Percentiles rank a stretch among this genome's conserved stretches.
These are phyloP conservation scores for Cosmopolites sordidus DNA, from an alignment of 2,888 invertebrate genomes.

Conservation along the genomic window DNA sequence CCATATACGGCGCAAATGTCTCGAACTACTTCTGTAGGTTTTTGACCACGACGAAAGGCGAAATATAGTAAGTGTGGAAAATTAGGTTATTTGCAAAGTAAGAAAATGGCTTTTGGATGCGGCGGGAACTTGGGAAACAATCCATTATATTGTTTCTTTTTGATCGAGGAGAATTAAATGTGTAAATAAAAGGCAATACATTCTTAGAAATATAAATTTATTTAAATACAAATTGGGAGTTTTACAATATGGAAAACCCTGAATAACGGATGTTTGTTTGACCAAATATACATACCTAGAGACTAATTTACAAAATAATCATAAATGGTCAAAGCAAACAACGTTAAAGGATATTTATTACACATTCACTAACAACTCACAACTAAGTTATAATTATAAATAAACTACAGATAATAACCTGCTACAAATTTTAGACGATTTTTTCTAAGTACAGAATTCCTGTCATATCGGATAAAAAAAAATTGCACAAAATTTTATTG, in stretches of 20 bases:
- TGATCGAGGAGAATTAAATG: too few relatives aligned
- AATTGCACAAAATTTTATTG: conserved; percentile 24
- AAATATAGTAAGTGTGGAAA: too few relatives aligned
- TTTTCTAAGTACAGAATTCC: conserved; percentile 15
- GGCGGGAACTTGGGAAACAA: too few relatives aligned
- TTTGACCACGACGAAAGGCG: too few relatives aligned
- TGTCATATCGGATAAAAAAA: conserved; percentile 20
- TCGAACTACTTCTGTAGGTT: too few relatives aligned
- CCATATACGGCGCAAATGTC: too few relatives aligned
- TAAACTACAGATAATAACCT: conserved; percentile 38
- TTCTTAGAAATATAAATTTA: conserved; percentile 48
- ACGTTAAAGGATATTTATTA: conserved; percentile 34
- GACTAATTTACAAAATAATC: conserved; percentile 38
- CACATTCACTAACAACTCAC: conserved; percentile 41
- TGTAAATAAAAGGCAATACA: neutral
- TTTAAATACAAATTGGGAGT: conserved; percentile 48
- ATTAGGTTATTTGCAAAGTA: too few relatives aligned
- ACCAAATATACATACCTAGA: conserved; percentile 34
- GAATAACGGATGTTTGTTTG: conserved; percentile 40
- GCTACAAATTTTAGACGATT: conserved; percentile 35
- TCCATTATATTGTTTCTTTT: too few relatives aligned
- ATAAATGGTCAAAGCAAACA: conserved; percentile 40
- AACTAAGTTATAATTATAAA: conserved; percentile 39
- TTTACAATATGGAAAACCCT: conserved; percentile 44
- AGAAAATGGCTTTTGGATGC: too few relatives aligned